These are phyloP conservation scores for Furcula furcula DNA, from an alignment of 2,888 invertebrate species.

Conservation along the genomic window DNA sequence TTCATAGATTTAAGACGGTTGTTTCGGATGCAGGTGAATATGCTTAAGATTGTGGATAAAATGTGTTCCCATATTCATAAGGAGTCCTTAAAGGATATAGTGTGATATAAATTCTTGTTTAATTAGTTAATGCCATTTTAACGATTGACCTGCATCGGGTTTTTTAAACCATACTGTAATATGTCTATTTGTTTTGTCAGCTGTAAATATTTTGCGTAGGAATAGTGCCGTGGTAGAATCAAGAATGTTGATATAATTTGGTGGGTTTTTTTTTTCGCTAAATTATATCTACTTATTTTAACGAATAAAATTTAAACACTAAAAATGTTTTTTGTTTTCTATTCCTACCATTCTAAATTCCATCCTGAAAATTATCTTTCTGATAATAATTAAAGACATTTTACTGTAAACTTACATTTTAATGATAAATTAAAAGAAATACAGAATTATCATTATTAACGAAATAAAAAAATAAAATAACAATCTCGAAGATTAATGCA, in stretches of 20 bases:
- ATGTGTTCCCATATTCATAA: conserved; percentile 61
- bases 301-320: conserved; percentile 76
- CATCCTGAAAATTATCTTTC: conserved; percentile 12
- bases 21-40: conserved; percentile 69
- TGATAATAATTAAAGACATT: conserved; percentile 18
- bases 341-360: conserved; percentile 9
- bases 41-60: conserved; percentile 59
- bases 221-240: conserved; percentile 62
- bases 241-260: conserved; percentile 70
- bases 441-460: conserved; percentile 17
- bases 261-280: conserved; percentile 76
- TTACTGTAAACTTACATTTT: conserved; percentile 33
- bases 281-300: conserved; percentile 81
- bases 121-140: conserved; percentile 52
- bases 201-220: conserved; percentile 77
- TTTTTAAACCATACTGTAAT: conserved; percentile 54
- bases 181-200: conserved; percentile 64
- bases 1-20: conserved; percentile 35
- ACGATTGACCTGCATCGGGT: conserved; percentile 73
- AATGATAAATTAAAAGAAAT: conserved; percentile 25
- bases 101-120: conserved; percentile 48
- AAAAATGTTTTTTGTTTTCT: conserved; percentile 32
- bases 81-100: conserved; percentile 53
- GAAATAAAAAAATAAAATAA: conserved; percentile 14
- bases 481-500: conserved; percentile 5